Percentiles rank a stretch among this genome's conserved stretches.
phyloP scores from a whole-genome alignment of 2,113 vertebrate genomes.

The Zosterops lateralis region DNA sequence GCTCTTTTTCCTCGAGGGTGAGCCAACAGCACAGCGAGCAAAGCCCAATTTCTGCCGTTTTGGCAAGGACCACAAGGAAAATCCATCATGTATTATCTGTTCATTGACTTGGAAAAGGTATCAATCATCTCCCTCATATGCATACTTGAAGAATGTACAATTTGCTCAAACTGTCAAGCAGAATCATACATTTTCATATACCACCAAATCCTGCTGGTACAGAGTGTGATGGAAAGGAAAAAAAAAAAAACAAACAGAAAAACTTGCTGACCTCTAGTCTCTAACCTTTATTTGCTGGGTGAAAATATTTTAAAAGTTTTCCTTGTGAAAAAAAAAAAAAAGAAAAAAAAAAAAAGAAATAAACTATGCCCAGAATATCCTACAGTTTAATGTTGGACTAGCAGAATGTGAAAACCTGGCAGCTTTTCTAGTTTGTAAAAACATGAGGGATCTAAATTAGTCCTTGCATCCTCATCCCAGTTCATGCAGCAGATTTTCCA shows the following conservation, averaged over 20 bases:
- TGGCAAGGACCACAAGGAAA: neutral
- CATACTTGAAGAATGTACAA: neutral
- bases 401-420: neutral
- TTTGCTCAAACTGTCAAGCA: neutral
- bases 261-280: neutral
- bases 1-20: neutral
- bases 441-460: neutral
- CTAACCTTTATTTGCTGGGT: neutral
- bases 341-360: neutral
- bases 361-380: neutral
- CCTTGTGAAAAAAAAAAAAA: neutral
- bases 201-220: neutral
- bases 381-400: neutral
- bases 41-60: neutral
- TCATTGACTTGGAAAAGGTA: slow-evolving; percentile 33
- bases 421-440: neutral
- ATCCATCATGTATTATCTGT: neutral
- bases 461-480: neutral
- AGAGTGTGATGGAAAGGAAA: neutral
- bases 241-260: neutral
- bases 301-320: slow-evolving; percentile 2
- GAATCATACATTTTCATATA: slow-evolving; percentile 3
- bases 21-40: neutral
- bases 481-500: neutral
- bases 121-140: neutral